Conservation (phyloP, 2,113 vertebrate genomes). For the Ammodytes marinus region DNA sequence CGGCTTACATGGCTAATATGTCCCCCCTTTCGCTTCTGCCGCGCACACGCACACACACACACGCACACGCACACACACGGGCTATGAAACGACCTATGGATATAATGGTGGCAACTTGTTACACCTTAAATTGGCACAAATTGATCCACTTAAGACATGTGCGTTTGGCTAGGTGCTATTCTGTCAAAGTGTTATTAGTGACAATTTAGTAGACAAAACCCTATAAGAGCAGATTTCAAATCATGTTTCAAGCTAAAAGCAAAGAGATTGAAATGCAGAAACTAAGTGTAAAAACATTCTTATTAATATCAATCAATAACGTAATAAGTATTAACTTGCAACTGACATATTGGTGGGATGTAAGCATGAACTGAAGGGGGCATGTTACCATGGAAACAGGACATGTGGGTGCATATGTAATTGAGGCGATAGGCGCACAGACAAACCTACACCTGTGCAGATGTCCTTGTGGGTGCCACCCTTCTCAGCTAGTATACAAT, state of each 20-base stretch:
- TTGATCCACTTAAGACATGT: conserved; percentile 59
- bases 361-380: conserved; percentile 24
- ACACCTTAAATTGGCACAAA: conserved; percentile 68
- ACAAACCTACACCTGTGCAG: conserved; percentile 60
- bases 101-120: conserved; percentile 60
- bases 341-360: conserved; percentile 49
- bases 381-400: conserved; percentile 76
- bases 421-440: conserved; percentile 6
- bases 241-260: neutral
- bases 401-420: conserved; percentile 55
- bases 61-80: neutral
- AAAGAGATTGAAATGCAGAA: neutral
- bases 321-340: conserved; percentile 34
- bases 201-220: neutral
- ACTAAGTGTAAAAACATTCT: neutral
- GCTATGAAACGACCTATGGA: conserved; percentile 52
- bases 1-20: conserved; percentile 77
- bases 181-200: conserved; percentile 43
- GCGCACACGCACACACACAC: neutral
- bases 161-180: neutral
- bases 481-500: conserved; percentile 20
- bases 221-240: neutral
- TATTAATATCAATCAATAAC: neutral
- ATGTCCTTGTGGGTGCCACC: conserved; percentile 30
- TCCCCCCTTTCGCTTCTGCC: conserved; percentile 29